Evolutionary conservation across 2,888 invertebrate species (phyloP), one percentile per base, ranked within the genome.

Genomic region (Himalopsyche japonica): DNA sequence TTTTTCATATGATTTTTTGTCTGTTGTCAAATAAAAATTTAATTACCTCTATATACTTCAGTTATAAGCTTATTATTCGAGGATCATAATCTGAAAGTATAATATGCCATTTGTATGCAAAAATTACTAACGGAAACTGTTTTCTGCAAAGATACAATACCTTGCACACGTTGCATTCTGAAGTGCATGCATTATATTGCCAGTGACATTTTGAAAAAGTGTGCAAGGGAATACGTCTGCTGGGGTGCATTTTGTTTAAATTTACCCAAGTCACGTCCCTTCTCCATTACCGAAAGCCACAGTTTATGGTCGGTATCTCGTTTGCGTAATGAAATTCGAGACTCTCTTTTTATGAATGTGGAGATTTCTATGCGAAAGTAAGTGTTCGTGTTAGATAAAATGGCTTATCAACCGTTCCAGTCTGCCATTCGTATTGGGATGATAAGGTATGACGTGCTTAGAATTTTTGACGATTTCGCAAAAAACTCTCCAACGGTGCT

Each of bases 301-400:
- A 82, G 20, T 82, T 82, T 82, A 70, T 27, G 70, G 27, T 5
- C 27, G 70, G 70, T 27, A 82, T 82, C 82, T 82, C 82, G 76
- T 76, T 76, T 82, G 82, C 82, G 43, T 82, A 82, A 82, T 82
- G 82, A 82, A 82, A 82, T 82, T 82, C 76, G 37, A 37, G 76
- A 82, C 48, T 82, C 48, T 82, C 76, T 82, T 76, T 76, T 70
- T 70, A 34, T 27, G 64, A 64, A 64, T 37, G 81, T 57, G 34
- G 30, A 81, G 81, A 81, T 81, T 81, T 70, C 57, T 81, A 81
- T 64, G 34, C 27, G 30, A 64, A 81, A 81, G 70, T 70, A 70
- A 70, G 80, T 49, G 57, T 49, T 80, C 48, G 32, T 37, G 81
- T 30, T 34, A 34, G 37, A 81, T 81, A 81, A 81, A 81, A 70